Conservation (phyloP, 53 echinoderm and acorn worm genomes). For the Stichopus horrens region DNA sequence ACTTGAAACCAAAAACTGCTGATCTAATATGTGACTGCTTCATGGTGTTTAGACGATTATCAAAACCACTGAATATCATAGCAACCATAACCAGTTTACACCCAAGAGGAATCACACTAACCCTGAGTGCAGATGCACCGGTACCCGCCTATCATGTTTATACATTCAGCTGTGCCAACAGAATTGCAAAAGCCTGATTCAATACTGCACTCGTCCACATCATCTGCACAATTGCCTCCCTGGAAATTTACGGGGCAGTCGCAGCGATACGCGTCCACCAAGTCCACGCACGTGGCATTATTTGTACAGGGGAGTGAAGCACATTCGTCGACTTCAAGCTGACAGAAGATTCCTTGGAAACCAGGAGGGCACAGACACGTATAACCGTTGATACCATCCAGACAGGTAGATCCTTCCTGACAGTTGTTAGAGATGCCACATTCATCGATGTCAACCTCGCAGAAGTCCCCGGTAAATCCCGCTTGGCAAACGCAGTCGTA, state of each 20-base stretch:
- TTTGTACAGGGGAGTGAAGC: slow-evolving; percentile 72
- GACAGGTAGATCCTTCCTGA: slow-evolving; percentile 74
- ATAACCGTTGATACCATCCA: slow-evolving; percentile 74
- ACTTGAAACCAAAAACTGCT: no score
- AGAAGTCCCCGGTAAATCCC: slow-evolving; percentile 70
- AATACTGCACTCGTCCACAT: slow-evolving; percentile 78
- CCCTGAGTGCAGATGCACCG: slow-evolving; percentile 63
- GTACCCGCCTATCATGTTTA: slow-evolving; percentile 82
- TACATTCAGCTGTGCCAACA: slow-evolving; percentile 68
- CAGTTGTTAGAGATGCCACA: slow-evolving; percentile 67
- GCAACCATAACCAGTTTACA: no score
- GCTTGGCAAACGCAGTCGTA: slow-evolving; percentile 72
- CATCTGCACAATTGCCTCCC: slow-evolving; percentile 67
- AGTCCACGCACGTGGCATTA: slow-evolving; percentile 70
- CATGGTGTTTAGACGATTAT: no score
- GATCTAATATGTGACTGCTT: no score
- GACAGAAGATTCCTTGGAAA: slow-evolving; percentile 70
- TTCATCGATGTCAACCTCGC: slow-evolving; percentile 79
- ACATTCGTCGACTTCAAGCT: slow-evolving; percentile 79
- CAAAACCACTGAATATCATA: no score
- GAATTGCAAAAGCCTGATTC: slow-evolving; percentile 63
- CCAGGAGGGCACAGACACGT: slow-evolving; percentile 74
- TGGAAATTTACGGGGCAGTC: slow-evolving; percentile 77
- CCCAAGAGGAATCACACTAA: background rate
- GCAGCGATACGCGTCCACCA: slow-evolving; percentile 67